Conservation (phyloP, 2,888 invertebrate species). For the Standfussiana lucernea region DNA sequence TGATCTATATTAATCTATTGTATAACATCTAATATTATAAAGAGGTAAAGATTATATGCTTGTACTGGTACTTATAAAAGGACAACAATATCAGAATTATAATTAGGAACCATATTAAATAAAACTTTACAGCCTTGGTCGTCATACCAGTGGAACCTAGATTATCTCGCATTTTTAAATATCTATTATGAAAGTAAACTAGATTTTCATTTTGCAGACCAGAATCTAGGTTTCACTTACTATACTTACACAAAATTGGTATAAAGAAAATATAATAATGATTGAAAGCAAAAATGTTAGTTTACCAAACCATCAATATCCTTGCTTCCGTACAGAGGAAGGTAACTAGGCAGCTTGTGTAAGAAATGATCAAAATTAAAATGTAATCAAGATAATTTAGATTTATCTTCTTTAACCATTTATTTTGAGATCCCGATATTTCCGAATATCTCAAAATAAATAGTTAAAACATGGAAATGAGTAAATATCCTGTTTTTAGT, state of each 20-base stretch:
- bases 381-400: slow-evolving; percentile 17
- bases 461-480: too few species aligned
- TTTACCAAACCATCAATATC: slow-evolving; percentile 94
- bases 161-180: background rate
- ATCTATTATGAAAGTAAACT: background rate
- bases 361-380: slow-evolving; percentile 69
- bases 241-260: background rate
- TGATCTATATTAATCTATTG: too few species aligned
- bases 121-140: too few species aligned
- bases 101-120: background rate
- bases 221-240: background rate
- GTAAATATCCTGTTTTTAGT: too few species aligned
- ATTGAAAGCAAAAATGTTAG: slow-evolving; percentile 47
- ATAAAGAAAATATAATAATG: background rate
- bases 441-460: too few species aligned
- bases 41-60: background rate
- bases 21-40: slow-evolving; percentile 7
- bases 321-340: slow-evolving; percentile 93
- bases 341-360: slow-evolving; percentile 94
- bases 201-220: background rate
- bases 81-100: background rate
- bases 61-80: background rate
- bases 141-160: slow-evolving; percentile 5
- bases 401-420: too few species aligned
- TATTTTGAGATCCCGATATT: too few species aligned